phyloP scores from a whole-genome alignment of 2,888 invertebrate genomes.

The Furcula furcula region DNA sequence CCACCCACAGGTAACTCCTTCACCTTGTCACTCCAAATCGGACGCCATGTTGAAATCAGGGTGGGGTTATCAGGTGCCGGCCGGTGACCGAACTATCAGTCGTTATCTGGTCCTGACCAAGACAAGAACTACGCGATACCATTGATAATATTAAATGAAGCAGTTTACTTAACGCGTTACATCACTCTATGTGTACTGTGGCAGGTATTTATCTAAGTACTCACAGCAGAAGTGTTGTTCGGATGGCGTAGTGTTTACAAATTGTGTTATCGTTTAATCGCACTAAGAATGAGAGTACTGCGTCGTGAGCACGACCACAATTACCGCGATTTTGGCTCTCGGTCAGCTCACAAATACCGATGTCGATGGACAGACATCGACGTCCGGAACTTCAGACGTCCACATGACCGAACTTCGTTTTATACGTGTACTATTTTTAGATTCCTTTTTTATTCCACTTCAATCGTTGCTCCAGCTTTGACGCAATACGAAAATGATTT shows the following conservation, averaged over 20 bases:
- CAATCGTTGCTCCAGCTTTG: conserved; percentile 59
- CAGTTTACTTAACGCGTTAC: conserved; percentile 34
- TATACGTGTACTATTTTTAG: conserved; percentile 65
- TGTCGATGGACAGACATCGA: conserved; percentile 38
- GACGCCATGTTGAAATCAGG: conserved; percentile 33
- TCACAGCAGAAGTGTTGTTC: conserved; percentile 42
- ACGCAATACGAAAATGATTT: conserved; percentile 58
- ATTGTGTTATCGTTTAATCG: conserved; percentile 52
- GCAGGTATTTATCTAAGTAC: conserved; percentile 47
- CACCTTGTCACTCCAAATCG: conserved; percentile 8
- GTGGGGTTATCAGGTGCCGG: conserved; percentile 30
- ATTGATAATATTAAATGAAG: conserved; percentile 17
- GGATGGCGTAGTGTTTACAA: conserved; percentile 59
- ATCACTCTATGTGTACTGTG: conserved; percentile 28
- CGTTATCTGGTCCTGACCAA: conserved; percentile 54
- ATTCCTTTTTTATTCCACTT: conserved; percentile 63
- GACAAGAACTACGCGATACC: conserved; percentile 37
- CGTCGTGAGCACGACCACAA: conserved; percentile 51
- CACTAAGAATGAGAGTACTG: conserved; percentile 43
- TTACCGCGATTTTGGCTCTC: conserved; percentile 65
- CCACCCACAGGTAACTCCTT: conserved; percentile 56
- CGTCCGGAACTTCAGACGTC: conserved; percentile 40
- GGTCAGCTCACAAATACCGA: conserved; percentile 56
- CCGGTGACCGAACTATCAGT: conserved; percentile 34
- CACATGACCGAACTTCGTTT: conserved; percentile 69